phyloP scores from a whole-genome alignment of 1,140 invertebrate genomes.

The Lamellibrachia luymesi region DNA sequence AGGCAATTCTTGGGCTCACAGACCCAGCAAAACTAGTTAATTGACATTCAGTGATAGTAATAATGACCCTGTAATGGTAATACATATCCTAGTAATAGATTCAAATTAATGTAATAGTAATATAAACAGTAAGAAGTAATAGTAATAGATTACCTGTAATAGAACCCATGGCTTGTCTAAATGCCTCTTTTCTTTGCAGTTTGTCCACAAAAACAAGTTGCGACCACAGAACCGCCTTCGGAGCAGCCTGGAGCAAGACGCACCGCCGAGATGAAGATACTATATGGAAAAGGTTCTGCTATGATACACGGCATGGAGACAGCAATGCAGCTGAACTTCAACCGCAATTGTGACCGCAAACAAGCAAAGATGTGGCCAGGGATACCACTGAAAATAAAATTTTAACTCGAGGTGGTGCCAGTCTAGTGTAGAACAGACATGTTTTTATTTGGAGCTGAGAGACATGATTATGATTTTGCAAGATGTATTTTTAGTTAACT shows the following conservation, averaged over 20 bases:
- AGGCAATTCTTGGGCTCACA: too few relatives aligned
- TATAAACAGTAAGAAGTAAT: neutral
- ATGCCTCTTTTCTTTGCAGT: neutral
- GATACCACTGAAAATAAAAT: conserved; percentile 67
- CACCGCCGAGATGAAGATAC: conserved; percentile 49
- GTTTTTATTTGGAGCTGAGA: neutral
- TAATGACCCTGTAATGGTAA: too few relatives aligned
- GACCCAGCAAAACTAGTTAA: too few relatives aligned
- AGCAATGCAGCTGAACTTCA: conserved; percentile 67
- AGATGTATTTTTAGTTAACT: too few relatives aligned
- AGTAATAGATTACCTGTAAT: too few relatives aligned
- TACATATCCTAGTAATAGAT: too few relatives aligned
- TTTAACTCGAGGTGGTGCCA: conserved; percentile 23
- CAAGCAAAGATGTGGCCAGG: conserved; percentile 73
- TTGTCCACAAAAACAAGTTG: conserved; percentile 3
- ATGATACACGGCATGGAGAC: conserved; percentile 75
- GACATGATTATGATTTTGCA: neutral
- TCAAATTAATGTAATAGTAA: neutral
- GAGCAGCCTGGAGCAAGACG: conserved; percentile 52
- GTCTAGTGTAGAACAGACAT: neutral
- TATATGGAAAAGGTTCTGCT: conserved; percentile 59
- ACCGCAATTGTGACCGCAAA: conserved; percentile 64
- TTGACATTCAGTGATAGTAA: too few relatives aligned
- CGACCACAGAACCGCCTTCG: conserved; percentile 40
- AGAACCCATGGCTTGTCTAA: neutral